phyloP scores from a whole-genome alignment of 2,888 invertebrate species.

The Phortica okadai region DNA sequence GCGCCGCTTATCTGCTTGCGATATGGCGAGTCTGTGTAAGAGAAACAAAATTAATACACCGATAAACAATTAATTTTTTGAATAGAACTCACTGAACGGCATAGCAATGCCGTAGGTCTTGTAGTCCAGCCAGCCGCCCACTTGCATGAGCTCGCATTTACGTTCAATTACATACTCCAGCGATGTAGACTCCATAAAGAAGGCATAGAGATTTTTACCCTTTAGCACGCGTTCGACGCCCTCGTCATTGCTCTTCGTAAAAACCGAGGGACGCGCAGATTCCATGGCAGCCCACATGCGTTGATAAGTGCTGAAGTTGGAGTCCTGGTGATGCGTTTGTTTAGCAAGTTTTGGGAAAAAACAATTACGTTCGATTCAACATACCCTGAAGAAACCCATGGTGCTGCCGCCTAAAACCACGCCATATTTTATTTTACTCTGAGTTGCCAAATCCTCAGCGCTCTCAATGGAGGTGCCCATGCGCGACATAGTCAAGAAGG shows the following conservation, averaged over 20 bases:
- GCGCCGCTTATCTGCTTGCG: slow-evolving; percentile 90
- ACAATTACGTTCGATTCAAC: neutral
- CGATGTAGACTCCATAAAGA: slow-evolving; percentile 96
- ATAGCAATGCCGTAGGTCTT: slow-evolving; percentile 97
- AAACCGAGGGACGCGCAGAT: slow-evolving; percentile 88
- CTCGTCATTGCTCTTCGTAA: slow-evolving; percentile 88
- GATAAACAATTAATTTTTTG: neutral
- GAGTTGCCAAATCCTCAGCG: slow-evolving; percentile 94
- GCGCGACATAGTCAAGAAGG: slow-evolving; percentile 92
- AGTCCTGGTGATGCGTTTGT: slow-evolving; percentile 81
- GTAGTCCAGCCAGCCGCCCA: slow-evolving; percentile 89
- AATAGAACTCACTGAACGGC: slow-evolving; percentile 85
- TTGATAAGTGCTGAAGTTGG: slow-evolving; percentile 92
- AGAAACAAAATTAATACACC: neutral
- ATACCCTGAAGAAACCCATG: slow-evolving; percentile 91
- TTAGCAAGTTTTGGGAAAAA: neutral
- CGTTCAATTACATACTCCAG: slow-evolving; percentile 94
- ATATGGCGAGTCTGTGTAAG: slow-evolving; percentile 83
- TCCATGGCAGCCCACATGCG: slow-evolving; percentile 96
- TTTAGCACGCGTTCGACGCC: slow-evolving; percentile 90
- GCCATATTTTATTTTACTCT: slow-evolving; percentile 97
- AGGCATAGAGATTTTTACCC: slow-evolving; percentile 90
- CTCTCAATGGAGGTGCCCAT: slow-evolving; percentile 84
- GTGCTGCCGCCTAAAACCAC: slow-evolving; percentile 94
- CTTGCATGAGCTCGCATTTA: slow-evolving; percentile 89